Percentiles rank a stretch among this genome's conserved stretches.
phyloP scores from a whole-genome alignment of 2,113 vertebrate species.

The Actenoides lindsayi region DNA sequence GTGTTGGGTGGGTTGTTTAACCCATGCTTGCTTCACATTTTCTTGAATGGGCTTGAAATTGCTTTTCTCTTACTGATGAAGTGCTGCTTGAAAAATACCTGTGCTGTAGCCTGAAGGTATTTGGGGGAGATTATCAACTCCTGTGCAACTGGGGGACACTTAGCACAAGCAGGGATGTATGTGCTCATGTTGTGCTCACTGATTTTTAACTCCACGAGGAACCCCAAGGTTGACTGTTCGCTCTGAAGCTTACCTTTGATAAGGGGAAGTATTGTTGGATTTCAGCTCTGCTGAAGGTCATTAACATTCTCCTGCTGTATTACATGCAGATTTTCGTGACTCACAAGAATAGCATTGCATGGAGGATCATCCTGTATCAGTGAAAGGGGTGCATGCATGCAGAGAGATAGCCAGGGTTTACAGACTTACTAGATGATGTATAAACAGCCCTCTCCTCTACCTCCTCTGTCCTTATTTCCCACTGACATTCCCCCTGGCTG shows the following conservation, averaged over 20 bases:
- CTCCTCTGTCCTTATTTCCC: constrained; percentile 8
- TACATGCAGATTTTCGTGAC: constrained; percentile 60
- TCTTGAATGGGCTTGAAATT: neutral
- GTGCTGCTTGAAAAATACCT: constrained; percentile 9
- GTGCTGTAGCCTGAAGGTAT: neutral
- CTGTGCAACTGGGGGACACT: neutral
- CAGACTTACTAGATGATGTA: constrained; percentile 30
- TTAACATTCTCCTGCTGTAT: constrained; percentile 65
- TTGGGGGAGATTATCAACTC: neutral
- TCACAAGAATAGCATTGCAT: constrained; percentile 43
- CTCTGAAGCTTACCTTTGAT: constrained; percentile 15
- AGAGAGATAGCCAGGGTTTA: constrained; percentile 19
- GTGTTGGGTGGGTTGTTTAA: neutral
- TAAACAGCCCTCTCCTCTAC: neutral
- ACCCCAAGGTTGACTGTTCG: neutral
- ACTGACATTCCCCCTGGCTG: constrained; percentile 47
- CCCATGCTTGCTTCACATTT: neutral
- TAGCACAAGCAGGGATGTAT: neutral
- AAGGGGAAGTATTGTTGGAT: neutral
- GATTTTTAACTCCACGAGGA: neutral
- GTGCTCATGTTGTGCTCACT: neutral
- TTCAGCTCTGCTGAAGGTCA: neutral
- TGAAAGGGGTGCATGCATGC: constrained; percentile 27
- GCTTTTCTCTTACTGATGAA: neutral
- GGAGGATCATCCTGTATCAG: constrained; percentile 29